A percentile compares a stretch with the other conserved stretches of the same genome.
These are phyloP conservation scores for Nomada fucata DNA, from an alignment of 2,888 invertebrate species.

Conservation along the genomic window DNA sequence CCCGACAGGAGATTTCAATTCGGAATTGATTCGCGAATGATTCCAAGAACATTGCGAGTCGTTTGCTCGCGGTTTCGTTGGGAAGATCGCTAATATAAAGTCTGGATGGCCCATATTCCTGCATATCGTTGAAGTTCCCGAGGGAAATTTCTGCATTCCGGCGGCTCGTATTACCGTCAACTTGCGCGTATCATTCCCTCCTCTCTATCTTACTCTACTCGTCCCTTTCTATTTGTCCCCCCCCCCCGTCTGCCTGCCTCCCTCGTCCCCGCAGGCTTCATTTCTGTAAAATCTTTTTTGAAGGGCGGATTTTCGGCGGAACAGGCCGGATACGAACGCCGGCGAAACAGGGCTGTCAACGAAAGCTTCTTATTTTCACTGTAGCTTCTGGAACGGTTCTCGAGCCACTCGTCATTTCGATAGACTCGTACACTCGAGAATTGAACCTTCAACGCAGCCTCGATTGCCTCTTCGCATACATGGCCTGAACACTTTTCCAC, in stretches of 20 bases:
- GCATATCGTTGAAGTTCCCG: constrained; percentile 49
- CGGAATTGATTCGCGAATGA: neutral
- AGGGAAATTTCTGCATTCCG: constrained; percentile 61
- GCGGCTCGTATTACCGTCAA: constrained; percentile 52
- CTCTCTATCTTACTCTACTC: neutral
- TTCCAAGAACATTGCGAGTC: neutral
- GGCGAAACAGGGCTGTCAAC: constrained; percentile 10
- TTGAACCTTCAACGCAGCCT: constrained; percentile 1
- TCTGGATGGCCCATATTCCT: constrained; percentile 58
- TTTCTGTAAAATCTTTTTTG: constrained; percentile 50
- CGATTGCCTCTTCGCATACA: neutral
- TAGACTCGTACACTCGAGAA: neutral
- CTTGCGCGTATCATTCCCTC: constrained; percentile 40
- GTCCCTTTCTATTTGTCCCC: neutral
- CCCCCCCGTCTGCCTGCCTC: constrained; percentile 8
- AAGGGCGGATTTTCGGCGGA: constrained; percentile 39
- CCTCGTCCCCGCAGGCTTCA: constrained; percentile 30
- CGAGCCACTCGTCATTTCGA: constrained; percentile 20
- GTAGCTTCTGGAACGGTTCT: constrained; percentile 15
- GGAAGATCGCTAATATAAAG: constrained; percentile 33
- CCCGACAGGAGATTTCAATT: too few species aligned
- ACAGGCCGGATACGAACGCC: constrained; percentile 22
- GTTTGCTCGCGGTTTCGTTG: neutral
- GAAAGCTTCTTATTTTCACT: constrained; percentile 34
- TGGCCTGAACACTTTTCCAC: neutral